Base-by-base conservation (phyloP, 2,113 vertebrate genomes). In the Pseudolaguvia tuberculata region DNA sequence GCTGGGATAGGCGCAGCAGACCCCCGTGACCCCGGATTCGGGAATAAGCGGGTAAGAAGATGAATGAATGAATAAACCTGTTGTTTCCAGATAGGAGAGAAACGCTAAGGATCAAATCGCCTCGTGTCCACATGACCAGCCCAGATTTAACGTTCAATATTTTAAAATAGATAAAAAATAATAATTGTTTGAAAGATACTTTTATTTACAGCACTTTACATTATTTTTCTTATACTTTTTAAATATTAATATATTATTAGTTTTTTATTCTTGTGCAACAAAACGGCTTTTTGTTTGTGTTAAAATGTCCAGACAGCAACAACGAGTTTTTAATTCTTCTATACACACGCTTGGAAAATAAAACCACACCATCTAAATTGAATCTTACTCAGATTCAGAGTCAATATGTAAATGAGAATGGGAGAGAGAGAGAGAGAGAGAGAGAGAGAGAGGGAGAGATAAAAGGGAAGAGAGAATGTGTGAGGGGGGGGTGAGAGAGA, bases 261-360 rank as follows among this genome's bases (percentile, higher is more conserved):
- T 35, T 35, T 3, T 35, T 35, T 35, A 35, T 35, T 35, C 31
- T 35, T 35, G 31, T 35, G 31, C 6, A 6, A 35, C 31, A 35
- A 35, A 35, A 3, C 31, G 31, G 6, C 3, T 35, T 35, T 35
- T 35, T 6, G 31, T 4, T 14, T 12, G n/a, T 15, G 23, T 56
- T 12, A 14, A 55, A 55, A 21, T 13, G n/a, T 35, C 25, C 53
- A 57, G 20, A 10, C 9, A 57, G 23, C 55, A 18, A 8, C 1
- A 31, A 29, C 9, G 1, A n/a, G 35, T 61, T 12, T 23, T 11
- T 45, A n/a, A n/a, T 1, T 42, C 20, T 21, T 21, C 11, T 35
- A 13, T 39, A 39, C 59, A 62, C 57, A 62, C 20, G 6, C 39
- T 31, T 62, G 59, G 59, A 63, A 42, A 61, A 21, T 59, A n/a